Base-by-base conservation (phyloP, 2,113 vertebrate genomes). In the Gambusia holbrooki region DNA sequence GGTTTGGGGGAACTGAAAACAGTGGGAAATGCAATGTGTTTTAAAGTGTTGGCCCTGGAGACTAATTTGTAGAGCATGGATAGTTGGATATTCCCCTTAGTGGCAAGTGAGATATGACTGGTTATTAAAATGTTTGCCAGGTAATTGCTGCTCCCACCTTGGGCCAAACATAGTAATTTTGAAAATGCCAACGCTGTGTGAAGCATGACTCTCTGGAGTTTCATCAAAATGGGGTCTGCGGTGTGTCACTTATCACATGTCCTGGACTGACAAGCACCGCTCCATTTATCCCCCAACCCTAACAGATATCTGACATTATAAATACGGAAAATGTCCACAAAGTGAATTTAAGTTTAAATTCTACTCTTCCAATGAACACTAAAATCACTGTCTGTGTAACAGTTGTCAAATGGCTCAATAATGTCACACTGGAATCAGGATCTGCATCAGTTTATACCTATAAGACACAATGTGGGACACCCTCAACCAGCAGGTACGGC, bases 121-220 rank as follows among this genome's bases (percentile, higher is more conserved):
- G 86, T 90, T 92, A 90, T 92, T 90, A 89, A 90, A 90, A 89
- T 89, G 87, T 88, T 92, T 90, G 83, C 77, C 73, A 87, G 86
- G 89, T 92, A 89, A 89, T 87, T 92, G 87, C 86, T 77, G 73
- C 78, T 70, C 75, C 81, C 74, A 88, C 86, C 86, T 81, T 84
- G 86, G 84, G 89, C 87, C 83, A 87, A 90, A 90, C 77, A 82
- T 71, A 86, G 85, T 90, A 71, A 90, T 89, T 89, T 90, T 77
- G 71, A 84, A 92, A 88, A 88, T 85, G 87, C 79, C 88, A 90
- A 66, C 77, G 61, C 9, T 4, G 60, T n/a, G 45, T 88, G 76
- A 90, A 81, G 69, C 83, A 88, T 17, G 40, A 74, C 77, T 85
- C 88, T 70, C 71, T 15, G 7, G 67, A 73, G 77, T 66, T 80